These are phyloP conservation scores for Meteorus colon DNA, from an alignment of 2,888 invertebrate genomes.

Conservation along the genomic window DNA sequence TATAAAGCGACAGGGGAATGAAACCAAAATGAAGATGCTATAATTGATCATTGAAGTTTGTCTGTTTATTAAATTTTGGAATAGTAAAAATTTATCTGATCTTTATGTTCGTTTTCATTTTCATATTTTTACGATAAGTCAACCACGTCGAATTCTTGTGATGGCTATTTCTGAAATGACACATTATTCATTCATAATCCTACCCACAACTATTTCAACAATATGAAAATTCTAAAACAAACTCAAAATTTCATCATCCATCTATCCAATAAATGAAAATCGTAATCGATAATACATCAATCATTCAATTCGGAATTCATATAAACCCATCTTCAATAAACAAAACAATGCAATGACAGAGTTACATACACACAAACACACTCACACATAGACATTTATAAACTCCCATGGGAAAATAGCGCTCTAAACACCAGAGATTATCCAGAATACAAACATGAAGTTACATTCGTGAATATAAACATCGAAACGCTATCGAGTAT, in stretches of 20 bases:
- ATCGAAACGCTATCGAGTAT: slow-evolving; percentile 51
- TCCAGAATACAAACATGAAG: slow-evolving; percentile 51
- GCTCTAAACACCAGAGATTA: slow-evolving; percentile 48
- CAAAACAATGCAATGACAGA: no score
- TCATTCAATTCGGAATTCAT: no score
- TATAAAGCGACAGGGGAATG: background rate
- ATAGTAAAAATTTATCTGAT: background rate
- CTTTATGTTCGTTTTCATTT: background rate
- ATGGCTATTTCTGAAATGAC: no score
- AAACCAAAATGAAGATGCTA: background rate
- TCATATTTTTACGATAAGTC: background rate
- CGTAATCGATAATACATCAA: no score
- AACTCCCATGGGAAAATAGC: slow-evolving; percentile 61
- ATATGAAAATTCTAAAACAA: no score
- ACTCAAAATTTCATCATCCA: no score
- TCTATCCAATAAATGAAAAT: no score
- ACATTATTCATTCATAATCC: no score
- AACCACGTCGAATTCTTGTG: background rate
- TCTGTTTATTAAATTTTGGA: background rate
- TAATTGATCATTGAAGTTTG: background rate
- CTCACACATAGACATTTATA: background rate
- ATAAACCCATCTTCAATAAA: no score
- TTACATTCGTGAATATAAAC: slow-evolving; percentile 49
- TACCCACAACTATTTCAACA: no score
- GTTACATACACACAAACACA: no score